Evolutionary conservation across 2,888 invertebrate genomes (phyloP).

Genomic region (Andricus curvator): DNA sequence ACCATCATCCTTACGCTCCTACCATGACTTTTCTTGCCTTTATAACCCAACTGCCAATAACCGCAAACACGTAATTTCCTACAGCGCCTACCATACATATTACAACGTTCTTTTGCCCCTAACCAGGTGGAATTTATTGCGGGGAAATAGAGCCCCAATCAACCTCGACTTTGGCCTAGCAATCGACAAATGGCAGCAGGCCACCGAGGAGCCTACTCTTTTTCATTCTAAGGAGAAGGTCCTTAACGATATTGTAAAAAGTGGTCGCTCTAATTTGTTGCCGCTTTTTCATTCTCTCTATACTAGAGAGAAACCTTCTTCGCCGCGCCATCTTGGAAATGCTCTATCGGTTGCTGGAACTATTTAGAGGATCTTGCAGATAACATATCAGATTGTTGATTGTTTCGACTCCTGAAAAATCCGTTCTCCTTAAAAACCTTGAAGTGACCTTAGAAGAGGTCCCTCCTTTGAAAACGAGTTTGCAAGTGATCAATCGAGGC

Average conservation of each 20-base stretch:
- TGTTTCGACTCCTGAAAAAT: not conserved
- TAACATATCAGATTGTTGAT: too few relatives aligned
- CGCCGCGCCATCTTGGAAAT: too few relatives aligned
- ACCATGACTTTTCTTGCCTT: conserved; percentile 62
- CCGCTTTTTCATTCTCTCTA: too few relatives aligned
- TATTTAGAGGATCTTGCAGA: too few relatives aligned
- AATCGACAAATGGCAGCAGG: conserved; percentile 47
- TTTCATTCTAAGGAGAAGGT: not conserved
- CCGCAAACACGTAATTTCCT: conserved; percentile 74
- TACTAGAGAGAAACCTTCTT: too few relatives aligned
- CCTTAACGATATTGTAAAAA: not conserved
- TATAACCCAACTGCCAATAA: conserved; percentile 72
- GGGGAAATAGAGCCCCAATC: conserved; percentile 53
- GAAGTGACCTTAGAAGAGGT: conserved; percentile 19
- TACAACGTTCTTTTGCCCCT: conserved; percentile 51
- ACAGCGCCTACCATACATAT: conserved; percentile 62
- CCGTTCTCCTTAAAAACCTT: not conserved
- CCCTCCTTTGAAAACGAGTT: conserved; percentile 41
- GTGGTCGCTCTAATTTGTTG: too few relatives aligned
- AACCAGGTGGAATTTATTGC: conserved; percentile 69
- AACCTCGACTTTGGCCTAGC: not conserved
- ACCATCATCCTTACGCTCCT: conserved; percentile 45
- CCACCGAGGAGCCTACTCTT: conserved; percentile 42
- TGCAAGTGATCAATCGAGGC: conserved; percentile 53
- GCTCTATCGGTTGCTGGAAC: too few relatives aligned